Evolutionary conservation across 2,888 invertebrate species (phyloP), one percentile per base, ranked within the genome.

Genomic region (Exocentrus adspersus): DNA sequence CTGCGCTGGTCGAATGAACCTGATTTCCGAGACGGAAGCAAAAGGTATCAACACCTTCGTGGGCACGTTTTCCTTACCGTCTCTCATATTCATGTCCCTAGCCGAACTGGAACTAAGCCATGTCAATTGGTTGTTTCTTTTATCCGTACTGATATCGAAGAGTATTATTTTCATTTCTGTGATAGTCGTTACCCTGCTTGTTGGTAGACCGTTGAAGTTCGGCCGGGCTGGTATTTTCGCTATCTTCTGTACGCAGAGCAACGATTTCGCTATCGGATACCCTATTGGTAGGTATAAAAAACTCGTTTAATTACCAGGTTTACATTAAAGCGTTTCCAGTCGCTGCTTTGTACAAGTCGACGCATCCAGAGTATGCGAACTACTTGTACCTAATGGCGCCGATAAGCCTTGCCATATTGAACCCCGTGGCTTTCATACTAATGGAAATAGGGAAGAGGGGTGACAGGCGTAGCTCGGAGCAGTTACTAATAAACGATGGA

Each of bases 251-350:
- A 97, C 97, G 0, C 97, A 97, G 81, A 97, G 96, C 80, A 98
- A 98, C 86, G 98, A 98, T 83, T 97, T 98, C 85, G 97, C 98
- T 16, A 89, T 98, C 73, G 97, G 97, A 66, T 96, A 92, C 84
- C 97, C 98, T 4, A 95, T 97, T 74, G 91, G 96, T 94, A 86
- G 89, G 86, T n/a, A 19, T 17, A 4, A 32, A 10, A 10, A 17
- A 24, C 1, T 24, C 5, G 12, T 10, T 16, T 19, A 50, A 14
- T 2, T 19, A n/a, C n/a, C n/a, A n/a, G n/a, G n/a, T n/a, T n/a
- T n/a, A n/a, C n/a, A n/a, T n/a, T n/a, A n/a, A n/a, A n/a, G n/a
- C n/a, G 69, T 67, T 84, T 84, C 72, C 85, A 94, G 94, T 97
- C 57, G 87, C 88, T 76, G 95, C 97, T 17, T 85, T 98, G 16